These are phyloP conservation scores for Echinarachnius parma DNA, from an alignment of 53 echinoderm and acorn worm species.

Conservation along the genomic window DNA sequence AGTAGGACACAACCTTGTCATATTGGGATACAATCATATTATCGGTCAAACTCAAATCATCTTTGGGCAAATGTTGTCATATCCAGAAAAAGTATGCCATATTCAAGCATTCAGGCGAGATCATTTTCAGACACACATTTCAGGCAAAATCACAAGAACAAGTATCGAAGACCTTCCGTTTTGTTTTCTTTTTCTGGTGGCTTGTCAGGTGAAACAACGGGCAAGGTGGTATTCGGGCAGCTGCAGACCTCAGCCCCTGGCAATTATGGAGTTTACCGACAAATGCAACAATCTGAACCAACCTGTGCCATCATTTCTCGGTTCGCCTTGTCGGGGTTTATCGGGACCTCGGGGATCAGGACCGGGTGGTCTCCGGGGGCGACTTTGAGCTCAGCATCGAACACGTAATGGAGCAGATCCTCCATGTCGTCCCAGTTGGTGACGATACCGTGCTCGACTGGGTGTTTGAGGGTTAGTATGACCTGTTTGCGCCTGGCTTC, in stretches of 20 bases:
- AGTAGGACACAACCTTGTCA: too few species aligned
- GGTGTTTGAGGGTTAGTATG: conserved; percentile 61
- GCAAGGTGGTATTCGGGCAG: neutral
- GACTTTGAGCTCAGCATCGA: neutral
- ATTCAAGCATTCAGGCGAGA: too few species aligned
- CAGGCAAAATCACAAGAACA: too few species aligned
- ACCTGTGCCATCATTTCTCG: conserved; percentile 19
- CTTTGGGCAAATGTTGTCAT: too few species aligned
- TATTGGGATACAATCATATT: too few species aligned
- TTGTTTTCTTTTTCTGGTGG: too few species aligned
- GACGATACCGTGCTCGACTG: conserved; percentile 93
- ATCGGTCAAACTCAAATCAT: too few species aligned
- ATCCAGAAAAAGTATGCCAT: too few species aligned
- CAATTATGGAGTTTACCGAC: too few species aligned
- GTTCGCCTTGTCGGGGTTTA: neutral
- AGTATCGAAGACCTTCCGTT: too few species aligned
- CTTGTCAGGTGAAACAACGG: neutral
- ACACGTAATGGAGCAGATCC: neutral
- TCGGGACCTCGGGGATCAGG: neutral
- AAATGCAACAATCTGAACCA: neutral
- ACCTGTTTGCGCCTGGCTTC: neutral
- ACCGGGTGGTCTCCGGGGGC: neutral
- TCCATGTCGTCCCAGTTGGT: conserved; percentile 99
- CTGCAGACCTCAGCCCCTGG: neutral
- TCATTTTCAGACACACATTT: too few species aligned